Conservation (phyloP, 2,797 vertebrate species). For the Anguilla marmorata region DNA sequence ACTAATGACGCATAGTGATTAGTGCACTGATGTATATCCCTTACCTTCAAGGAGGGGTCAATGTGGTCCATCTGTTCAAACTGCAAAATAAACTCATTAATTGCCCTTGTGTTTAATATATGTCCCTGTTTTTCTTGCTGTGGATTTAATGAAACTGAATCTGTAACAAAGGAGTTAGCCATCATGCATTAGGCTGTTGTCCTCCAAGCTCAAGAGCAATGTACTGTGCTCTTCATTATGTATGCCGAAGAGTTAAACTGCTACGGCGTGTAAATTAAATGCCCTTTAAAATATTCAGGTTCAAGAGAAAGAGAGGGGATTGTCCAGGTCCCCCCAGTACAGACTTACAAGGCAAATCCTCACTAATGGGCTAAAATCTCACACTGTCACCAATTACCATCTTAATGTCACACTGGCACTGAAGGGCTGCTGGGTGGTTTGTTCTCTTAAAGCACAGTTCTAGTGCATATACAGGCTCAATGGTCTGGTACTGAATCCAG, state of each 20-base stretch:
- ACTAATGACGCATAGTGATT: background rate
- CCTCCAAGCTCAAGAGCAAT: background rate
- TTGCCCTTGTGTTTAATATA: slow-evolving; percentile 16
- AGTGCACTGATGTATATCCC: background rate
- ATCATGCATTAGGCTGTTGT: slow-evolving; percentile 3
- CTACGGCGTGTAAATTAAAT: background rate
- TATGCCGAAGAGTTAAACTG: background rate
- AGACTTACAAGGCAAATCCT: background rate
- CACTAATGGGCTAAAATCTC: background rate
- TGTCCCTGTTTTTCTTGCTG: slow-evolving; percentile 16
- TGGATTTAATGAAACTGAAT: background rate
- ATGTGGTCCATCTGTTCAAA: background rate
- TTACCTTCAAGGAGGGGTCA: slow-evolving; percentile 3
- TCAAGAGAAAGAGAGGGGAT: background rate
- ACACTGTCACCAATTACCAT: background rate
- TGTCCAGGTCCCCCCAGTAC: background rate
- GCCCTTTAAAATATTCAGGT: background rate
- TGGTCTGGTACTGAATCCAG: background rate
- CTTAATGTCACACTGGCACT: background rate
- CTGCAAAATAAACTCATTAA: slow-evolving; percentile 4
- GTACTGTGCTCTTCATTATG: background rate
- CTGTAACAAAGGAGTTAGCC: slow-evolving; percentile 20
- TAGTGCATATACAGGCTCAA: background rate
- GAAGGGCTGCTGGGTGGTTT: background rate
- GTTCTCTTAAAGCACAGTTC: background rate